Evolutionary conservation across 2,113 vertebrate species (phyloP).

Genomic region (Suricata suricatta): DNA sequence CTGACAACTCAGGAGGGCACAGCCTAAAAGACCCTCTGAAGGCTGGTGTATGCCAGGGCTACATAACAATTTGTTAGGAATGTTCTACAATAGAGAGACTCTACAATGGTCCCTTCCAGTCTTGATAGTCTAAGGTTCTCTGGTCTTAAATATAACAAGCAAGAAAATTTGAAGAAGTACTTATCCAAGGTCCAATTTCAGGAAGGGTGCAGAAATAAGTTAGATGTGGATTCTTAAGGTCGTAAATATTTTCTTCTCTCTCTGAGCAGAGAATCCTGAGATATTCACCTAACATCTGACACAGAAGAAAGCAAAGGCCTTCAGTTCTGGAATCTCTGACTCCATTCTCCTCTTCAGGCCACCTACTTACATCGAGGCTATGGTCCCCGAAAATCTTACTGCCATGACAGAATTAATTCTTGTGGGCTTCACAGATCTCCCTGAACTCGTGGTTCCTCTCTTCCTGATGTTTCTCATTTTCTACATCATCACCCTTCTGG

Average conservation of each 20-base stretch:
- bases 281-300: background rate
- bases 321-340: background rate
- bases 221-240: background rate
- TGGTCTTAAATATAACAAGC: background rate
- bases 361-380: background rate
- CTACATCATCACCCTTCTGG: background rate
- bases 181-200: background rate
- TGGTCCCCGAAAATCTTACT: background rate
- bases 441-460: background rate
- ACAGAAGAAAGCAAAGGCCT: background rate
- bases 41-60: background rate
- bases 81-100: background rate
- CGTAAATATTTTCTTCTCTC: background rate
- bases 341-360: background rate
- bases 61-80: no score
- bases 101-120: background rate
- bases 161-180: background rate
- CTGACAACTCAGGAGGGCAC: background rate
- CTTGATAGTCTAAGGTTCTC: background rate
- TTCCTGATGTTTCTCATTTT: background rate
- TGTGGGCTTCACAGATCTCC: background rate
- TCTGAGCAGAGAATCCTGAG: background rate
- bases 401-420: background rate
- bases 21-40: no score
- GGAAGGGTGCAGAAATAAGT: background rate